phyloP scores from a whole-genome alignment of 1,140 invertebrate species.

The Solenopsis invicta region DNA sequence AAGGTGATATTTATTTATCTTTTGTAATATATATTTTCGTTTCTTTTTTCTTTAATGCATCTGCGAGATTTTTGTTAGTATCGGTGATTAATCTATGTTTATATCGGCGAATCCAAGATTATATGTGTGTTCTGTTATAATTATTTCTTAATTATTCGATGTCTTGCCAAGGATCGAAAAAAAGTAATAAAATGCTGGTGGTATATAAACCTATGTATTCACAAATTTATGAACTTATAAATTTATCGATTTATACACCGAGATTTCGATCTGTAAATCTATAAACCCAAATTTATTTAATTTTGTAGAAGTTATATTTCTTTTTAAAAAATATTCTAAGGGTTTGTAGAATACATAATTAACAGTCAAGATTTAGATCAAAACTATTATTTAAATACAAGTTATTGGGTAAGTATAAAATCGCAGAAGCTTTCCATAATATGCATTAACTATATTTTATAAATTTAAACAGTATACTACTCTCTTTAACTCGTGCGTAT shows the following conservation, averaged over 20 bases:
- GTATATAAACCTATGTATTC: neutral
- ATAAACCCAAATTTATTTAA: neutral
- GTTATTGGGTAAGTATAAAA: neutral
- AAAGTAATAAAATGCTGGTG: conserved; percentile 38
- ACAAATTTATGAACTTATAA: conserved; percentile 8
- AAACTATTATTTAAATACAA: neutral
- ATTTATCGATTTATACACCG: conserved; percentile 4
- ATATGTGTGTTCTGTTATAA: conserved; percentile 42
- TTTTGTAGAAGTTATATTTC: conserved; percentile 1
- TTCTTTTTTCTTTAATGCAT: conserved; percentile 9
- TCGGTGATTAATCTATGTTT: conserved; percentile 24
- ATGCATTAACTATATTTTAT: neutral
- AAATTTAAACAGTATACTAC: neutral
- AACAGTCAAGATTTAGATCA: neutral
- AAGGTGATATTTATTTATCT: conserved; percentile 65
- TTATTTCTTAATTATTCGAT: conserved; percentile 49
- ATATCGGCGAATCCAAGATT: conserved; percentile 27
- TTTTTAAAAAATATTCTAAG: neutral
- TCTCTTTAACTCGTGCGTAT: neutral
- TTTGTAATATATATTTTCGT: conserved; percentile 23
- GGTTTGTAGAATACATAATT: neutral
- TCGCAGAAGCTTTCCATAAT: neutral
- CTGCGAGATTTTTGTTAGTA: conserved; percentile 18
- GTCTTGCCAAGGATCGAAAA: conserved; percentile 38
- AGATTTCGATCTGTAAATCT: neutral